A percentile compares a stretch with the other conserved stretches of the same genome.
phyloP scores from a whole-genome alignment of 2,888 invertebrate species.

The Nemurella pictetii region DNA sequence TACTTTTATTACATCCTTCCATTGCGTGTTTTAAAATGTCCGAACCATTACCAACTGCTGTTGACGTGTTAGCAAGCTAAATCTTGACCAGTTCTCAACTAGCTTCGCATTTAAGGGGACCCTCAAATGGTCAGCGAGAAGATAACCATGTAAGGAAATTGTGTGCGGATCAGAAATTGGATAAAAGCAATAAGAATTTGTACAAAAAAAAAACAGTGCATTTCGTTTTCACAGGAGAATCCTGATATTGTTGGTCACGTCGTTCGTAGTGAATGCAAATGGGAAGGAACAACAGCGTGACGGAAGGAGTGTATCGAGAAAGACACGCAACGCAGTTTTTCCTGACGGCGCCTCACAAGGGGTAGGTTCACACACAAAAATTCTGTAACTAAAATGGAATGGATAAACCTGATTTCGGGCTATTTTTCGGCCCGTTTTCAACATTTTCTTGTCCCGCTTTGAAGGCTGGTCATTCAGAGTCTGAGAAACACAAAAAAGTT shows the following conservation, averaged over 20 bases:
- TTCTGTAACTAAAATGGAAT: too few species aligned
- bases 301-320: background rate
- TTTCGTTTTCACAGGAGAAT: background rate
- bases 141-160: background rate
- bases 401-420: too few species aligned
- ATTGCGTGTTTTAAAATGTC: background rate
- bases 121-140: background rate
- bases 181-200: background rate
- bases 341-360: conserved; percentile 5
- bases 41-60: background rate
- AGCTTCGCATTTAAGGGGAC: too few species aligned
- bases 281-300: background rate
- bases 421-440: too few species aligned
- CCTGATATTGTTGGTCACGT: background rate
- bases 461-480: too few species aligned
- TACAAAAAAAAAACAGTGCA: background rate
- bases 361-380: background rate
- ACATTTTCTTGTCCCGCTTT: too few species aligned
- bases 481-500: too few species aligned
- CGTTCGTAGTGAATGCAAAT: background rate
- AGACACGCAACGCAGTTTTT: background rate
- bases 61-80: too few species aligned
- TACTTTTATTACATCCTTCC: background rate
- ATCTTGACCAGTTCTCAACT: background rate
- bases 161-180: too few species aligned